Evolutionary conservation across 2,888 invertebrate genomes (phyloP).

Genomic region (Caenorhabditis afra): DNA sequence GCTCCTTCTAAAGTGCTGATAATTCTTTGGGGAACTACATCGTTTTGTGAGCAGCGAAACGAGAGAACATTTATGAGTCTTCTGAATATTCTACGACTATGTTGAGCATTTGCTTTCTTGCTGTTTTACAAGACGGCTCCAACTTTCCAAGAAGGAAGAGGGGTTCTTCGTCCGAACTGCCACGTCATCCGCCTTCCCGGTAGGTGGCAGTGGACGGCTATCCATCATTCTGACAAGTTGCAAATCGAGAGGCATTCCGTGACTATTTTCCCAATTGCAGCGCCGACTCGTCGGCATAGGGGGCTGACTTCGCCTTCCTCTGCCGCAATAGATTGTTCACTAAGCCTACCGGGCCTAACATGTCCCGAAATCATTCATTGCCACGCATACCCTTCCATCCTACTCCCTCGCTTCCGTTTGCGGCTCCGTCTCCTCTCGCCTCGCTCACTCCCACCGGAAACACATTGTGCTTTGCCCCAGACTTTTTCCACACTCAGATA

Average conservation of each 20-base stretch:
- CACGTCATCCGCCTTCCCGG: not conserved
- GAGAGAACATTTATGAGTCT: conserved; percentile 33
- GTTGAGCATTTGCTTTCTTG: conserved; percentile 26
- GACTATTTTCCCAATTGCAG: not conserved
- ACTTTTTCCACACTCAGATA: conserved; percentile 29
- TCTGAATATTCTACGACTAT: too few relatives aligned
- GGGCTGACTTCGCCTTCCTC: not conserved
- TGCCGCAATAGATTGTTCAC: not conserved
- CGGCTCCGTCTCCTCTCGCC: not conserved
- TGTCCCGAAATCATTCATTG: conserved; percentile 41
- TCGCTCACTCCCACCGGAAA: not conserved
- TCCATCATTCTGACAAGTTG: conserved; percentile 24
- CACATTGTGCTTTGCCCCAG: conserved; percentile 44
- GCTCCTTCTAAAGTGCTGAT: conserved; percentile 24
- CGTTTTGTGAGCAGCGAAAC: conserved; percentile 10
- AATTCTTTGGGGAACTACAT: conserved; percentile 35
- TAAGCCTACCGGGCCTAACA: conserved; percentile 47
- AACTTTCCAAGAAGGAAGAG: conserved; percentile 1
- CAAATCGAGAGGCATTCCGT: conserved; percentile 3
- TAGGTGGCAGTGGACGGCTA: not conserved
- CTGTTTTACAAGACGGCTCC: not conserved
- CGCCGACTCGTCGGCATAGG: not conserved
- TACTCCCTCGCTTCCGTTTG: conserved; percentile 1
- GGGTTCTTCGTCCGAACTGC: not conserved
- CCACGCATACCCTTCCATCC: conserved; percentile 12